Conservation (phyloP, 2,888 invertebrate genomes). For the Synanthedon andrenaeformis region DNA sequence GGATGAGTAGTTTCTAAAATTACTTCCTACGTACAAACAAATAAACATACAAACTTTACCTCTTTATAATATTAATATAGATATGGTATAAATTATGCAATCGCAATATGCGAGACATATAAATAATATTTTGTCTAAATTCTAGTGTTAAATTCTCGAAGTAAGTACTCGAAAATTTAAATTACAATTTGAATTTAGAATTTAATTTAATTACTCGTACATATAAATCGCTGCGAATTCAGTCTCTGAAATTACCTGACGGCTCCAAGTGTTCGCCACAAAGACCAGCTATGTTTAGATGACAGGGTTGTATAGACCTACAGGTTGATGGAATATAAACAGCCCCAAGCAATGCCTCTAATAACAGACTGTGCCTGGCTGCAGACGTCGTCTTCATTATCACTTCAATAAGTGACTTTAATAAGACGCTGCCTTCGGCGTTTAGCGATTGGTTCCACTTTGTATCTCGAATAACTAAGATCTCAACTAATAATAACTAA, state of each 20-base stretch:
- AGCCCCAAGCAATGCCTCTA: conserved; percentile 9
- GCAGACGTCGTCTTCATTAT: conserved; percentile 26
- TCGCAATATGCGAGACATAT: too few species aligned
- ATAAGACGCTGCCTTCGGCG: conserved; percentile 18
- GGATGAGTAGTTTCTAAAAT: too few species aligned
- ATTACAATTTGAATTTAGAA: too few species aligned
- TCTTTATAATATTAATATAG: too few species aligned
- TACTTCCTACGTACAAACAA: too few species aligned
- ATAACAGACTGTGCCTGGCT: conserved; percentile 10
- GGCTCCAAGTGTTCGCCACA: neutral
- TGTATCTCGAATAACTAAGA: neutral
- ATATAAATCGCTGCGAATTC: neutral
- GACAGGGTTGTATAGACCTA: neutral
- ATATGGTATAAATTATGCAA: too few species aligned
- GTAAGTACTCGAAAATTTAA: too few species aligned
- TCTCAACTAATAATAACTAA: too few species aligned
- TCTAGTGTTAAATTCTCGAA: too few species aligned
- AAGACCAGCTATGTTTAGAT: neutral
- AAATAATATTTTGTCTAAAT: too few species aligned
- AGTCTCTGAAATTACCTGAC: neutral
- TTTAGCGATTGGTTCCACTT: conserved; percentile 7
- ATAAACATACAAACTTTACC: too few species aligned
- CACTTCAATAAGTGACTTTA: conserved; percentile 30
- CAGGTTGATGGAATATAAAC: conserved; percentile 21
- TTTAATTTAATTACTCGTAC: neutral